Evolutionary conservation across 2,797 vertebrate genomes (phyloP).

Genomic region (Malurus leucopterus): DNA sequence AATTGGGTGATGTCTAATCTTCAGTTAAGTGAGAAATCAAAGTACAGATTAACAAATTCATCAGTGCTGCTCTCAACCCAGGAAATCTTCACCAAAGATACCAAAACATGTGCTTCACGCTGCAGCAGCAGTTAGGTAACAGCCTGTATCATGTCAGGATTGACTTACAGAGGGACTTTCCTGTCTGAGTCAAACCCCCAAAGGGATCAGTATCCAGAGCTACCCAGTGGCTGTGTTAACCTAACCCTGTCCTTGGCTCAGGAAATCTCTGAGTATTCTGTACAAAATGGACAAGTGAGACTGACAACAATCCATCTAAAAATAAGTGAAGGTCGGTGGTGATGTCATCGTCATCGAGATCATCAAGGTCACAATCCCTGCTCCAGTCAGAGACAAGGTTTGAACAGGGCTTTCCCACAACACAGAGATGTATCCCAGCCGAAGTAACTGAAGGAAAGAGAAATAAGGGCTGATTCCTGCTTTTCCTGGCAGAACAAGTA

Average conservation of each 20-base stretch:
- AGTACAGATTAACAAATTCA: not conserved
- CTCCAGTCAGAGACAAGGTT: not conserved
- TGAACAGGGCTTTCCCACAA: not conserved
- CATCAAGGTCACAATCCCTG: not conserved
- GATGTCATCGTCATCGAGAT: not conserved
- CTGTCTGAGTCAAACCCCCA: not conserved
- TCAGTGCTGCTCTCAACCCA: not conserved
- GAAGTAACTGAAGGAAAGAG: not conserved
- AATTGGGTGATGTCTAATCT: not conserved
- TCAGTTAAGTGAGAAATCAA: not conserved
- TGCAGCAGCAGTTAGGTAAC: not conserved
- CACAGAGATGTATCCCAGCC: not conserved
- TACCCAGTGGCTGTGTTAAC: not conserved
- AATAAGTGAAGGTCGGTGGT: constrained; percentile 24
- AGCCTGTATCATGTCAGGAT: not conserved
- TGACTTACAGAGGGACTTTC: not conserved
- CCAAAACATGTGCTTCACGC: not conserved
- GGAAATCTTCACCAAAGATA: not conserved
- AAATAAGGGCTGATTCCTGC: not conserved
- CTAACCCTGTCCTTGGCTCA: constrained; percentile 2
- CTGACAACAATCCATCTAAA: constrained; percentile 7
- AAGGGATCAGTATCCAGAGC: not conserved
- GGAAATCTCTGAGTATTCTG: not conserved
- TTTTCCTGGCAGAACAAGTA: not conserved
- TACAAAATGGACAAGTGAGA: not conserved